Conservation (phyloP, 2,113 vertebrate genomes). For the Coreoperca whiteheadi region DNA sequence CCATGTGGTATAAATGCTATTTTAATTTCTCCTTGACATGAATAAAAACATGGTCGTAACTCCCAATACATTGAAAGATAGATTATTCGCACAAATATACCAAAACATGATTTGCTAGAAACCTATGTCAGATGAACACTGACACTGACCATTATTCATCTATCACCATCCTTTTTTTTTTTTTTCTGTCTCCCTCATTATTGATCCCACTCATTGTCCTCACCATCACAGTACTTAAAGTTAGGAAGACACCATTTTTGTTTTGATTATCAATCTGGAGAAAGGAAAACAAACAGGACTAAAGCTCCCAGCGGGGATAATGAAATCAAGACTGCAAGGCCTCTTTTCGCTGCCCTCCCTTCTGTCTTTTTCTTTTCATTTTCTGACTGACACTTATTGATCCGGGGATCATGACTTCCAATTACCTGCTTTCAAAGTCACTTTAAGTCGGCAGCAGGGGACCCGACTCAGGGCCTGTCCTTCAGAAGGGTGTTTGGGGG, state of each 20-base stretch:
- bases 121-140: not conserved
- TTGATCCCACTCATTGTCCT: not conserved
- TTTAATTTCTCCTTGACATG: not conserved
- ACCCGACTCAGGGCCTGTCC: slow-evolving; percentile 55
- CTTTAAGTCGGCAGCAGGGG: slow-evolving; percentile 68
- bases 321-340: slow-evolving; percentile 53
- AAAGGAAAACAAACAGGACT: slow-evolving; percentile 48
- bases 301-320: slow-evolving; percentile 47
- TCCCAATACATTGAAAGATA: not conserved
- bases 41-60: not conserved
- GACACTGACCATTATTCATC: not conserved
- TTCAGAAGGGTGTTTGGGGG: slow-evolving; percentile 42
- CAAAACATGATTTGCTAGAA: not conserved
- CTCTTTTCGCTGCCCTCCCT: slow-evolving; percentile 1
- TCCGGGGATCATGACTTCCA: slow-evolving; percentile 81
- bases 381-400: slow-evolving; percentile 80
- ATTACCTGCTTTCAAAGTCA: slow-evolving; percentile 83
- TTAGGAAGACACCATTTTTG: slow-evolving; percentile 34
- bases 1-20: not conserved
- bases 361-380: slow-evolving; percentile 55
- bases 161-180: not conserved
- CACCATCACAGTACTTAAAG: slow-evolving; percentile 27
- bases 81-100: not conserved
- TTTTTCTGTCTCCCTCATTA: not conserved
- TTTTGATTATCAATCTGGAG: slow-evolving; percentile 54